Percentiles rank a stretch among this genome's conserved stretches.
Evolutionary conservation across 2,888 invertebrate species (phyloP).

Genomic region (Graphium colonna): DNA sequence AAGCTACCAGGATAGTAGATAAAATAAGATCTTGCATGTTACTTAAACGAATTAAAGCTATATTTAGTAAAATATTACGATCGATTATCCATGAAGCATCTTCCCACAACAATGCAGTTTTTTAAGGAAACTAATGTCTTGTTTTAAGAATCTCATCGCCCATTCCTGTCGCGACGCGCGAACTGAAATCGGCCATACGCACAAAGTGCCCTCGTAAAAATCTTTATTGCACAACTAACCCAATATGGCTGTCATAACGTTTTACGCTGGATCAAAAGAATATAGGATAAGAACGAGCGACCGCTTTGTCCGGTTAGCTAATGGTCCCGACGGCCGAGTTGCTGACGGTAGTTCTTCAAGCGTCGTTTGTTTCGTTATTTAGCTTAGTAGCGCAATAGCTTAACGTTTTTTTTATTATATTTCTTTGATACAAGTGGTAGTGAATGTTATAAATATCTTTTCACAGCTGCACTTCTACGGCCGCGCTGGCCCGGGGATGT

Average conservation of each 20-base stretch:
- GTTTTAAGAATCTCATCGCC: not conserved
- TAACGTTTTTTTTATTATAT: no score
- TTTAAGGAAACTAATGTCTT: not conserved
- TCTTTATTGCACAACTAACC: conserved; percentile 43
- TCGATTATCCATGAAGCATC: not conserved
- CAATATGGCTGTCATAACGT: conserved; percentile 41
- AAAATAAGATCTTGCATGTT: not conserved
- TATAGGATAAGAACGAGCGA: conserved; percentile 29
- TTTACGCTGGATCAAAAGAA: conserved; percentile 41
- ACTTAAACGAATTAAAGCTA: not conserved
- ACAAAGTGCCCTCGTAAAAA: conserved; percentile 41
- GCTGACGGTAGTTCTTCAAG: not conserved
- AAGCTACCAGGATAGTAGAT: not conserved
- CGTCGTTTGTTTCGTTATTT: not conserved
- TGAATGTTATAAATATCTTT: no score
- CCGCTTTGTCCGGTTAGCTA: conserved; percentile 24
- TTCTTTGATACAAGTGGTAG: no score
- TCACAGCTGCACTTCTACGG: no score
- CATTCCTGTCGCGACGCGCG: not conserved
- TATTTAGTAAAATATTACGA: not conserved
- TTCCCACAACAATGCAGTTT: not conserved
- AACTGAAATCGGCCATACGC: conserved; percentile 8
- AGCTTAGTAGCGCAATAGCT: no score
- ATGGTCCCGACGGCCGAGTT: conserved; percentile 17
- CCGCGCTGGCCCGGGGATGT: no score